Percentiles rank a stretch among this genome's conserved stretches.
These are phyloP conservation scores for Drosophila micromelanica DNA, from an alignment of 1,140 invertebrate genomes.

Conservation along the genomic window DNA sequence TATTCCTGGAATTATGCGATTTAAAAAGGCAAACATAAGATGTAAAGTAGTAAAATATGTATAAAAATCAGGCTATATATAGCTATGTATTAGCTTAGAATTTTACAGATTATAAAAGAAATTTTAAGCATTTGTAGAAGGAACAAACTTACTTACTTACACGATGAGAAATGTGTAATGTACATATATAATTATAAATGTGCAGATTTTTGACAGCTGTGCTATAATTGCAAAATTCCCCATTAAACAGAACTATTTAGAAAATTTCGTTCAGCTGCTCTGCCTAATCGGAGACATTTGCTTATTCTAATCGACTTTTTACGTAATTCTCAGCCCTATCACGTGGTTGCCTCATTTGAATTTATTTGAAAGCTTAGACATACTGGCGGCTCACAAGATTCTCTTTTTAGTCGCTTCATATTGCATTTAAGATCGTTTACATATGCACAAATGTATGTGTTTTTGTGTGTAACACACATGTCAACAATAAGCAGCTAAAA, in stretches of 20 bases:
- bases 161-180: background rate
- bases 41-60: background rate
- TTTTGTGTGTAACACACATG: slow-evolving; percentile 16
- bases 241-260: background rate
- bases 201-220: background rate
- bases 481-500: slow-evolving; percentile 17
- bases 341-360: background rate
- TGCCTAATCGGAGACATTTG: background rate
- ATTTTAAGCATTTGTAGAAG: too few relatives aligned
- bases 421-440: slow-evolving; percentile 10
- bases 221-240: background rate
- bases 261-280: slow-evolving; percentile 12
- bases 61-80: background rate
- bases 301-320: slow-evolving; percentile 13
- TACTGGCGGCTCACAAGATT: slow-evolving; percentile 2
- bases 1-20: slow-evolving; percentile 2
- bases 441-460: background rate
- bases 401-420: slow-evolving; percentile 5
- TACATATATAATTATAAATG: background rate
- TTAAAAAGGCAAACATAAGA: slow-evolving; percentile 10
- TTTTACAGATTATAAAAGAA: too few relatives aligned
- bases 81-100: too few relatives aligned
- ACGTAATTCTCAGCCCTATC: slow-evolving; percentile 4
- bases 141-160: too few relatives aligned
- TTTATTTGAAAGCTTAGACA: slow-evolving; percentile 6